A percentile compares a stretch with the other conserved stretches of the same genome.
Evolutionary conservation across 1,140 invertebrate species (phyloP).

Genomic region (Drosophila bocki): DNA sequence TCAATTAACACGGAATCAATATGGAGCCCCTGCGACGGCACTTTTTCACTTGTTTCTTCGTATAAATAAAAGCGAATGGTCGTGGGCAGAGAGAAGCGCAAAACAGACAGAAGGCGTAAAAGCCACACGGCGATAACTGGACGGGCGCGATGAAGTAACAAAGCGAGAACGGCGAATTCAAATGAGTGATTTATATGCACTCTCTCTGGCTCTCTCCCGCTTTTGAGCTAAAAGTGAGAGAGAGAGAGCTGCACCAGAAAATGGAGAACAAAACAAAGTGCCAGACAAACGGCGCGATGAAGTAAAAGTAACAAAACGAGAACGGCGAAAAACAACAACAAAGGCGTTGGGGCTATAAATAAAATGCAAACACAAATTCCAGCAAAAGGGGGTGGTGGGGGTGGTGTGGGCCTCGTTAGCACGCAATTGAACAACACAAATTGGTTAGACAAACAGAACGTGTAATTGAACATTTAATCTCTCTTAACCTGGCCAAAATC

Average conservation of each 20-base stretch:
- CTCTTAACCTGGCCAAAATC: constrained; percentile 39
- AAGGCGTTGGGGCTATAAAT: constrained; percentile 45
- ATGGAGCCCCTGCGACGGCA: constrained; percentile 43
- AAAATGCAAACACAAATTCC: constrained; percentile 62
- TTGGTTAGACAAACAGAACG: constrained; percentile 46
- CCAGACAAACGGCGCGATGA: constrained; percentile 40
- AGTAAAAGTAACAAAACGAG: constrained; percentile 59
- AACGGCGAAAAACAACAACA: constrained; percentile 41
- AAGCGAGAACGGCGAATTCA: background rate
- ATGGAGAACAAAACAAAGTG: constrained; percentile 67
- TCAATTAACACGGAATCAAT: constrained; percentile 74
- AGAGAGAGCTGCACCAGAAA: constrained; percentile 42
- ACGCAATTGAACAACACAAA: constrained; percentile 41
- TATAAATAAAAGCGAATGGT: constrained; percentile 74
- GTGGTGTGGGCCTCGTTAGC: constrained; percentile 6
- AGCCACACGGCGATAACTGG: constrained; percentile 34
- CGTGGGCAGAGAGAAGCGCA: constrained; percentile 53
- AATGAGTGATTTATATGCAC: constrained; percentile 2
- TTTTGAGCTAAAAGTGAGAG: background rate
- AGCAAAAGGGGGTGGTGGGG: constrained; percentile 10
- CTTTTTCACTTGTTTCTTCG: constrained; percentile 29
- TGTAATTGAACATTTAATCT: constrained; percentile 22
- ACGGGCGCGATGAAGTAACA: constrained; percentile 10
- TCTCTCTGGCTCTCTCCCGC: background rate
- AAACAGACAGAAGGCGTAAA: constrained; percentile 29